Evolutionary conservation across 2,113 vertebrate species (phyloP).

Genomic region (Corythoichthys intestinalis): DNA sequence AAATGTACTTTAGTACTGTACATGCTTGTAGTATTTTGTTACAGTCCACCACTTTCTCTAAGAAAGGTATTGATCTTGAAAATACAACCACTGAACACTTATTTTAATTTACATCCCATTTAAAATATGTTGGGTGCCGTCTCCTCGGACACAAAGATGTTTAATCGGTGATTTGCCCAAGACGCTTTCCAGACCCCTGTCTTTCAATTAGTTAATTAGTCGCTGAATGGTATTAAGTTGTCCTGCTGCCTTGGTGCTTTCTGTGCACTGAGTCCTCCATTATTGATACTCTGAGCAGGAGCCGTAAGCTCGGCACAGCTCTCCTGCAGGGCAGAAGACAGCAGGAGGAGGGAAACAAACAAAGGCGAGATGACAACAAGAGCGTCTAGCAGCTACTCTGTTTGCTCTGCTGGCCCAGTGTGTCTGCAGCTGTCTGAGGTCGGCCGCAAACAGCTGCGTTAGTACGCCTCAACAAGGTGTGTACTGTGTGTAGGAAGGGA

Average conservation of each 20-base stretch:
- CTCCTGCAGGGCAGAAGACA: conserved; percentile 41
- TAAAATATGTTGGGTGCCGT: conserved; percentile 5
- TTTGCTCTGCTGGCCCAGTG: conserved; percentile 30
- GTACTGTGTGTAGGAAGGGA: background rate
- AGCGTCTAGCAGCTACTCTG: conserved; percentile 19
- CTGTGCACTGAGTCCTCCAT: conserved; percentile 41
- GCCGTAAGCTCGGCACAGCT: conserved; percentile 26
- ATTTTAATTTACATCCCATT: too few species aligned
- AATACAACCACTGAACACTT: too few species aligned
- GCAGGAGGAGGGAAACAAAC: conserved; percentile 49
- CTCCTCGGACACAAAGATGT: conserved; percentile 32
- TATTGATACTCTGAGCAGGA: conserved; percentile 53
- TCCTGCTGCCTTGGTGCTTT: conserved; percentile 41
- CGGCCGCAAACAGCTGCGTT: conserved; percentile 27
- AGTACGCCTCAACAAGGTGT: background rate
- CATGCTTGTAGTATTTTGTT: too few species aligned
- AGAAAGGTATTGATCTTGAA: too few species aligned
- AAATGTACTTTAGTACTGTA: too few species aligned
- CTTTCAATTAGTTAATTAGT: conserved; percentile 64
- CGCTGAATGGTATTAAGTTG: conserved; percentile 57
- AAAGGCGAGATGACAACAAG: conserved; percentile 46
- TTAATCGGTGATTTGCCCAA: conserved; percentile 39
- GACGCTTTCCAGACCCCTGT: conserved; percentile 45
- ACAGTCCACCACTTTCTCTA: too few species aligned
- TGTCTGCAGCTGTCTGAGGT: conserved; percentile 21